A percentile compares a stretch with the other conserved stretches of the same genome.
phyloP scores from a whole-genome alignment of 2,888 invertebrate genomes.

The Neocrepidodera transversa region DNA sequence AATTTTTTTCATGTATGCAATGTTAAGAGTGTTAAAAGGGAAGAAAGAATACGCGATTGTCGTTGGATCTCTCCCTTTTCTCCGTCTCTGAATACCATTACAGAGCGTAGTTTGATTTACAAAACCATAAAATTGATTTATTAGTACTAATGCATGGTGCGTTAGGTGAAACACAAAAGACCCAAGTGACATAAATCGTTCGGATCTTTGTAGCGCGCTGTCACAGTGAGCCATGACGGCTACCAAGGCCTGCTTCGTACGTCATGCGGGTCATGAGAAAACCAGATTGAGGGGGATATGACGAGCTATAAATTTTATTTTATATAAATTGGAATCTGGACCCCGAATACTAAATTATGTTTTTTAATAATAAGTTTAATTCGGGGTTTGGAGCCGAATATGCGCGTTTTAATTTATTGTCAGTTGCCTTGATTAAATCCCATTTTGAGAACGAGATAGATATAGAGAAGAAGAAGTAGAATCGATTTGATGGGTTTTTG shows the following conservation, averaged over 20 bases:
- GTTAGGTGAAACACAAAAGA: conserved; percentile 61
- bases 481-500: conserved; percentile 16
- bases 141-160: conserved; percentile 60
- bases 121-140: conserved; percentile 63
- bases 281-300: conserved; percentile 44
- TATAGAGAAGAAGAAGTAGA: conserved; percentile 10
- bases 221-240: conserved; percentile 47
- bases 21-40: too few relatives aligned
- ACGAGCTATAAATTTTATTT: conserved; percentile 47
- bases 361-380: conserved; percentile 41
- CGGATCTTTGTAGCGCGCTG: conserved; percentile 59
- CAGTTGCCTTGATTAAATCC: conserved; percentile 35
- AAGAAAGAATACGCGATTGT: neutral
- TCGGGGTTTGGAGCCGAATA: conserved; percentile 25
- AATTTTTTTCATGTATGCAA: too few relatives aligned
- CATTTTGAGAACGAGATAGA: conserved; percentile 19
- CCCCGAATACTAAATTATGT: conserved; percentile 38
- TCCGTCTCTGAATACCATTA: conserved; percentile 13
- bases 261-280: conserved; percentile 50
- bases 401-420: conserved; percentile 34
- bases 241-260: conserved; percentile 37
- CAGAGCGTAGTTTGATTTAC: conserved; percentile 58
- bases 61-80: neutral
- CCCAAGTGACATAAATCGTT: conserved; percentile 61
- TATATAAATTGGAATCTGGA: conserved; percentile 49